A percentile compares a stretch with the other conserved stretches of the same genome.
phyloP scores from a whole-genome alignment of 1,140 invertebrate genomes.

The Drosophila insularis region DNA sequence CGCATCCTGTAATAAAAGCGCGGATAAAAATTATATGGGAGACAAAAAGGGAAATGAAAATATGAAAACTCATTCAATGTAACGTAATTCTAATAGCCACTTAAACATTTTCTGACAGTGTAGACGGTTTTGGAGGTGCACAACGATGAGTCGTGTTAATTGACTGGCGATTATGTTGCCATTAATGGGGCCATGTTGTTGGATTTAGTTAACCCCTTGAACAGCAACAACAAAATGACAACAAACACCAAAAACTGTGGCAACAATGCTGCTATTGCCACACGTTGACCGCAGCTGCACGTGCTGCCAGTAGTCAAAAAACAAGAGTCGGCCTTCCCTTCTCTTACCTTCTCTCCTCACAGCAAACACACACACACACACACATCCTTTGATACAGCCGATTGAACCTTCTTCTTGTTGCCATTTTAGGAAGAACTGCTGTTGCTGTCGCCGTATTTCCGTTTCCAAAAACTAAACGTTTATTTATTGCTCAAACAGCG shows the following conservation, averaged over 20 bases:
- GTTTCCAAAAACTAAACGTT: constrained; percentile 72
- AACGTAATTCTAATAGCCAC: too few relatives aligned
- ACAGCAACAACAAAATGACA: background rate
- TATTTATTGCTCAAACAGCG: constrained; percentile 77
- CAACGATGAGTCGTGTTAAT: constrained; percentile 61
- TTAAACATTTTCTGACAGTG: constrained; percentile 16
- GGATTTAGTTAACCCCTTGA: constrained; percentile 52
- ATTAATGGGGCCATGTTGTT: constrained; percentile 46
- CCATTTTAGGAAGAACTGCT: constrained; percentile 51
- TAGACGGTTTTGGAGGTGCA: background rate
- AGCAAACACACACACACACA: background rate
- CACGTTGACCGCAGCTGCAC: constrained; percentile 75
- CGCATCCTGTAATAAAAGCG: too few relatives aligned
- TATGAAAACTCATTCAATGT: too few relatives aligned
- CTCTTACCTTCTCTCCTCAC: background rate
- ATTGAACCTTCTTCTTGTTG: background rate
- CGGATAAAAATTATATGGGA: too few relatives aligned
- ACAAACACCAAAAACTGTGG: constrained; percentile 64
- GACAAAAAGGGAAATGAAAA: too few relatives aligned
- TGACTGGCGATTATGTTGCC: constrained; percentile 65
- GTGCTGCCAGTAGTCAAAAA: constrained; percentile 64
- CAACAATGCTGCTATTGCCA: constrained; percentile 52
- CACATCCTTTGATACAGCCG: background rate
- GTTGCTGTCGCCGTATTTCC: constrained; percentile 73
- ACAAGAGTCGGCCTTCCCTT: constrained; percentile 36